Conservation (phyloP, 2,797 vertebrate genomes). For the Anas capensis region DNA sequence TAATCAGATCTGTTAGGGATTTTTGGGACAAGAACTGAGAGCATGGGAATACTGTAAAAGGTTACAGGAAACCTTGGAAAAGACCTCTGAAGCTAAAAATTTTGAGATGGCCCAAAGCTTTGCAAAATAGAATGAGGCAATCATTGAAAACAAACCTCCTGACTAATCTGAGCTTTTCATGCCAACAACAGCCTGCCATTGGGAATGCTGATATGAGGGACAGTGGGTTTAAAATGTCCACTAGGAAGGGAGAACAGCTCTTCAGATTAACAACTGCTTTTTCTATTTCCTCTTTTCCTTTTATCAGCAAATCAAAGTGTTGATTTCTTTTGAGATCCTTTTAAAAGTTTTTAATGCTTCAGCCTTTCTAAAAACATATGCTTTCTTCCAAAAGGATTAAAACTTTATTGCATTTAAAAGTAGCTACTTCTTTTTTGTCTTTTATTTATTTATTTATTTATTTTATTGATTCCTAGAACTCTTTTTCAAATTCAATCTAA, state of each 20-base stretch:
- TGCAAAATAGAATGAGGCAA: neutral
- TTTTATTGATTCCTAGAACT: neutral
- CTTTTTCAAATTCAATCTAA: neutral
- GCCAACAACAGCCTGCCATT: neutral
- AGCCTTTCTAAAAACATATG: neutral
- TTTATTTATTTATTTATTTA: rapidly evolving
- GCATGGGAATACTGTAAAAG: neutral
- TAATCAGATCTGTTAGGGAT: neutral
- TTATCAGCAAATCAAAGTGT: neutral
- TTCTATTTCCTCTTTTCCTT: neutral
- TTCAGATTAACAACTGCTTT: neutral
- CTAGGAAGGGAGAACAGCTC: neutral
- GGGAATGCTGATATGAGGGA: neutral
- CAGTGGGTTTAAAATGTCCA: neutral
- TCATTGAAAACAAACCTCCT: neutral
- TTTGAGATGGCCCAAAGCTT: neutral
- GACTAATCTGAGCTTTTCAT: neutral
- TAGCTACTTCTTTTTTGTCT: neutral
- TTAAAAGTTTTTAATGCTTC: neutral
- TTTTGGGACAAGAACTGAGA: neutral
- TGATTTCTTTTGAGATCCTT: neutral
- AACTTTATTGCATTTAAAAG: neutral
- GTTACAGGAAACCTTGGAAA: neutral
- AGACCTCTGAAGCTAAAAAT: neutral
- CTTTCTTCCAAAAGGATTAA: neutral